A percentile compares a stretch with the other conserved stretches of the same genome.
Evolutionary conservation across 30 jellyfish, hydroid and myxozoan genomes (phyloP).

Genomic region (Cassiopea andromeda): DNA sequence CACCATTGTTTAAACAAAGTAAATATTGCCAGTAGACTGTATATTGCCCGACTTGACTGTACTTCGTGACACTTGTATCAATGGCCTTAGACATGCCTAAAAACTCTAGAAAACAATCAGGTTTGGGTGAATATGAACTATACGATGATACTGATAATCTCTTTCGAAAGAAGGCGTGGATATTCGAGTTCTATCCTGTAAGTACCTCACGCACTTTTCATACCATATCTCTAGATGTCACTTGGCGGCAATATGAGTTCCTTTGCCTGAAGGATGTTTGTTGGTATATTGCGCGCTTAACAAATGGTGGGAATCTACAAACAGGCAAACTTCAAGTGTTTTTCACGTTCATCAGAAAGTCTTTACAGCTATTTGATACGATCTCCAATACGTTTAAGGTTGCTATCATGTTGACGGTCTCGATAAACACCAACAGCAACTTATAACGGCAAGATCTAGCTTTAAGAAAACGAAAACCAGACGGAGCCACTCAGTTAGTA

Average conservation of each 20-base stretch:
- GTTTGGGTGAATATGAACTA: conserved; percentile 20
- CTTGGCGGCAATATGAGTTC: neutral
- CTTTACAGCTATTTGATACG: neutral
- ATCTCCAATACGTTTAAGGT: too few species aligned
- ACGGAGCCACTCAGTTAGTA: too few species aligned
- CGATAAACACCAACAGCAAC: too few species aligned
- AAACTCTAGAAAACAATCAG: neutral
- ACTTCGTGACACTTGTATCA: neutral
- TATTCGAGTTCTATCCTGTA: conserved; percentile 67
- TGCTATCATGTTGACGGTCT: too few species aligned
- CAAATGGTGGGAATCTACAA: neutral
- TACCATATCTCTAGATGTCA: neutral
- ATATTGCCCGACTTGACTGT: neutral
- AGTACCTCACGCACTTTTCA: neutral
- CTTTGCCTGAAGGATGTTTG: neutral
- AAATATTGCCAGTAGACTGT: conserved; percentile 2
- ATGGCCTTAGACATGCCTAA: neutral
- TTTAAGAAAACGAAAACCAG: too few species aligned
- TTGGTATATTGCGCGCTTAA: neutral
- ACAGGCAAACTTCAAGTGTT: neutral
- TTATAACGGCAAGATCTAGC: too few species aligned
- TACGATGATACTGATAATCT: conserved; percentile 21
- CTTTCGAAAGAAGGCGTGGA: conserved; percentile 49
- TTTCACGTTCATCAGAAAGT: neutral
- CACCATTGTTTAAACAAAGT: neutral